Percentiles rank a stretch among this genome's conserved stretches.
Evolutionary conservation across 2,113 vertebrate species (phyloP).

Genomic region (Chelonoidis abingdonii): DNA sequence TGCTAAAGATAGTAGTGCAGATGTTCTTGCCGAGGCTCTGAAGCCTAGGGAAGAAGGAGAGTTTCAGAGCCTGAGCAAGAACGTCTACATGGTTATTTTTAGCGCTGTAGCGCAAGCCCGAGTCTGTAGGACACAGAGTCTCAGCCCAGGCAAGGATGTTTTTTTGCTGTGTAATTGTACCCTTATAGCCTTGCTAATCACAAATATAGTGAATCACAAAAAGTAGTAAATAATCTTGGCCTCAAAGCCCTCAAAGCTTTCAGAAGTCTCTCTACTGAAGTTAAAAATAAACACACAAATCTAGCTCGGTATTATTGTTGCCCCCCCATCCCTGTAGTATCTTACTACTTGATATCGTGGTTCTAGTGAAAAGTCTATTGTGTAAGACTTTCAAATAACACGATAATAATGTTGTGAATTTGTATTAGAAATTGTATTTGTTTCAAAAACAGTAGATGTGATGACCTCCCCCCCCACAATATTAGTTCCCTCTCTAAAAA

Average conservation of each 20-base stretch:
- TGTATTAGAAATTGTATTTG: background rate
- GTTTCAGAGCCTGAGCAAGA: background rate
- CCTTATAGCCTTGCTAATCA: background rate
- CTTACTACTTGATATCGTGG: background rate
- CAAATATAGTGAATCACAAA: background rate
- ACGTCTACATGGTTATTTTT: background rate
- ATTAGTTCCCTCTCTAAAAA: constrained; percentile 3
- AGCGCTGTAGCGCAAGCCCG: background rate
- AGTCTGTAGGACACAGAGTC: background rate
- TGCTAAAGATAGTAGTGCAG: background rate
- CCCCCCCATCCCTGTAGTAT: background rate
- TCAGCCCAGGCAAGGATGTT: background rate
- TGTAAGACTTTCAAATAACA: background rate
- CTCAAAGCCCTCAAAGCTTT: background rate
- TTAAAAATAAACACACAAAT: background rate
- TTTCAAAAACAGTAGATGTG: background rate
- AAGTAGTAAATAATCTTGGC: background rate
- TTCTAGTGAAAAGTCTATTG: background rate
- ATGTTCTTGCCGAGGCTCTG: background rate
- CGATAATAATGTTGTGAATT: background rate
- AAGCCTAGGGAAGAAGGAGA: background rate
- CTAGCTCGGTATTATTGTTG: background rate
- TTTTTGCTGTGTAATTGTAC: background rate
- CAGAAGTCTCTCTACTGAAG: background rate
- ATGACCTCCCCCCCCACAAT: background rate